A percentile compares a stretch with the other conserved stretches of the same genome.
phyloP scores from a whole-genome alignment of 2,888 invertebrate species.

The Aphrophora alni region DNA sequence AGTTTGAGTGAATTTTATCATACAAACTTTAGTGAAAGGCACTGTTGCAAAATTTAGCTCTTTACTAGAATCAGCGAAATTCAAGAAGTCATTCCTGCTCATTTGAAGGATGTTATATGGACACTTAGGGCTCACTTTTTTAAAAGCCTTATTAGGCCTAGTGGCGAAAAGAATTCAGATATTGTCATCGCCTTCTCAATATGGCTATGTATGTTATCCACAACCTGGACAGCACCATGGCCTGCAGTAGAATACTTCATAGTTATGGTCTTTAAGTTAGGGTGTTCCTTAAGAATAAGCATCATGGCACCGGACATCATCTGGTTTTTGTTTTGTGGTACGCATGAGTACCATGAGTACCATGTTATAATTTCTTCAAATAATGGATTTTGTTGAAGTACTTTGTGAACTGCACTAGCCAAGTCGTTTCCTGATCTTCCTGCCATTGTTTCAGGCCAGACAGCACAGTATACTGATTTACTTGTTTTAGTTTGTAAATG shows the following conservation, averaged over 20 bases:
- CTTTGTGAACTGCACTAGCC: slow-evolving; percentile 10
- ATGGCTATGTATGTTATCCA: slow-evolving; percentile 23
- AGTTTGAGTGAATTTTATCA: not conserved
- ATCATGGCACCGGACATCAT: slow-evolving; percentile 12
- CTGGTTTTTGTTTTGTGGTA: slow-evolving; percentile 20
- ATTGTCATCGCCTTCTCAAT: not conserved
- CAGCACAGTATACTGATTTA: not conserved
- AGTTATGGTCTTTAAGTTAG: not conserved
- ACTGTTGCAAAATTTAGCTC: not conserved
- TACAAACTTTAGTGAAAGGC: not conserved
- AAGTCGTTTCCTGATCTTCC: not conserved
- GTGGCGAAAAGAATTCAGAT: not conserved
- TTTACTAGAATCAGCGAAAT: not conserved
- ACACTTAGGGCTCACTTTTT: not conserved
- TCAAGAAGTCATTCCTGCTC: not conserved
- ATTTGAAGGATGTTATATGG: not conserved
- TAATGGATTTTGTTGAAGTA: not conserved
- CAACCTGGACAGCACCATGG: slow-evolving; percentile 20
- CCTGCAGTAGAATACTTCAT: slow-evolving; percentile 18
- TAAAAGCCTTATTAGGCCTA: not conserved
- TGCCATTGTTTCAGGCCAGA: not conserved
- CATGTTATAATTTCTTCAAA: not conserved
- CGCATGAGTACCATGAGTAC: slow-evolving; percentile 11
- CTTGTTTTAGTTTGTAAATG: not conserved
- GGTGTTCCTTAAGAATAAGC: not conserved